Conservation (phyloP, 64 coral and sea anemone genomes). For the Actinia equina region DNA sequence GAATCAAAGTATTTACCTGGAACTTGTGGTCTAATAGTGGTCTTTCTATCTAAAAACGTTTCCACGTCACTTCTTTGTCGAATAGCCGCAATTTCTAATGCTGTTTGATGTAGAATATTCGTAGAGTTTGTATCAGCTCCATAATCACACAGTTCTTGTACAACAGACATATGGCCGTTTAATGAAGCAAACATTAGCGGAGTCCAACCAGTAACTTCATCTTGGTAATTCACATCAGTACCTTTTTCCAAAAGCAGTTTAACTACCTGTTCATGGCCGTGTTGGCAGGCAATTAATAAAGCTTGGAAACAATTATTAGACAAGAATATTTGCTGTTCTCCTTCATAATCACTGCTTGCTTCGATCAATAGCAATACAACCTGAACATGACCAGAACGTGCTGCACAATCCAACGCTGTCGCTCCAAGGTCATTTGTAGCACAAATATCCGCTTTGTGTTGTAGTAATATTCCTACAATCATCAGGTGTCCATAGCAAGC, state of each 20-base stretch:
- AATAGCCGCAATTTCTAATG: constrained; percentile 64
- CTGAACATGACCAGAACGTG: constrained; percentile 64
- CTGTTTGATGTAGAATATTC: constrained; percentile 74
- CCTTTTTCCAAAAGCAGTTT: constrained; percentile 62
- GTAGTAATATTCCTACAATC: constrained; percentile 54
- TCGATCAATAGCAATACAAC: constrained; percentile 68
- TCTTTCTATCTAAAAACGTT: constrained; percentile 69
- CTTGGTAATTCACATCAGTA: constrained; percentile 68
- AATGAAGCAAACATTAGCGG: constrained; percentile 84
- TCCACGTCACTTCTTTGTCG: constrained; percentile 72
- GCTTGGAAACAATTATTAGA: background rate
- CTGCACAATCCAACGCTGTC: constrained; percentile 86
- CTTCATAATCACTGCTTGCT: constrained; percentile 42
- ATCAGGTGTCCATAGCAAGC: constrained; percentile 57
- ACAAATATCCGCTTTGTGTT: constrained; percentile 59
- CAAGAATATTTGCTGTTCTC: constrained; percentile 15
- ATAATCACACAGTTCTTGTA: constrained; percentile 60
- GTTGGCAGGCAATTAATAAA: constrained; percentile 81
- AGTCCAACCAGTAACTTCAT: constrained; percentile 77
- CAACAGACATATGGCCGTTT: constrained; percentile 80
- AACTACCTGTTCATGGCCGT: constrained; percentile 83
- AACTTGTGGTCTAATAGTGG: constrained; percentile 55
- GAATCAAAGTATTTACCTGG: constrained; percentile 36
- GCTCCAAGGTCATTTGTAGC: constrained; percentile 59
- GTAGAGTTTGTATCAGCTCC: constrained; percentile 69